These are phyloP conservation scores for Megastigmus dorsalis DNA, from an alignment of 2,888 invertebrate genomes.

Conservation along the genomic window DNA sequence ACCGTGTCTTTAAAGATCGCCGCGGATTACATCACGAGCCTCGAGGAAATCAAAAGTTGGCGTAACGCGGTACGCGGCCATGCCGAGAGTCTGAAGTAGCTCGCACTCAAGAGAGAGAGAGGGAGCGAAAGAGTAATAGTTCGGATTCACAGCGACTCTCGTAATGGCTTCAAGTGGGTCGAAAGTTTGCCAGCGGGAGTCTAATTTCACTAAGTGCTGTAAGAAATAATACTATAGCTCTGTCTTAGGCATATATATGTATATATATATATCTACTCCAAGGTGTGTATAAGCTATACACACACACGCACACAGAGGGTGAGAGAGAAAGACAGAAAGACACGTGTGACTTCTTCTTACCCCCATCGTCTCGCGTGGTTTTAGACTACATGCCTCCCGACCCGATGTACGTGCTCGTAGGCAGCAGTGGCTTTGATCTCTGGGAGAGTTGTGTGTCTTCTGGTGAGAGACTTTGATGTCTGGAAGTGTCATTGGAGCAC, in stretches of 20 bases:
- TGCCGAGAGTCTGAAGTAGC: too few species aligned
- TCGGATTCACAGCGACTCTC: neutral
- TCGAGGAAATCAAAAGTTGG: too few species aligned
- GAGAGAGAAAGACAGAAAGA: neutral
- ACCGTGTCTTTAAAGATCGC: too few species aligned
- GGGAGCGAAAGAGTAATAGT: neutral
- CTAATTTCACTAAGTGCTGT: constrained; percentile 42
- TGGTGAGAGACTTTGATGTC: constrained; percentile 26
- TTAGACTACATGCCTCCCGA: neutral
- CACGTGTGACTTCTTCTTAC: constrained; percentile 1
- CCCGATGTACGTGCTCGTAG: too few species aligned
- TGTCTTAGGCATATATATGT: too few species aligned
- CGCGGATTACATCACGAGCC: too few species aligned
- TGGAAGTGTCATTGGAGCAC: constrained; percentile 3
- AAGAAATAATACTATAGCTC: constrained; percentile 26
- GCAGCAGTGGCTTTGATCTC: constrained; percentile 17
- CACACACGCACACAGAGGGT: too few species aligned
- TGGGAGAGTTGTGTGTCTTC: neutral
- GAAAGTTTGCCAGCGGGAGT: constrained; percentile 35
- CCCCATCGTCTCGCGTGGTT: too few species aligned
- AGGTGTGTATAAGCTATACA: too few species aligned
- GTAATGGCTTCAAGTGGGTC: constrained; percentile 23
- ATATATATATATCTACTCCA: too few species aligned
- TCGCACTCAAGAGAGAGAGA: neutral
- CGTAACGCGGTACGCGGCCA: too few species aligned